Percentiles rank a stretch among this genome's conserved stretches.
Evolutionary conservation across 2,797 vertebrate genomes (phyloP).

Genomic region (Sebastes wilsoni): DNA sequence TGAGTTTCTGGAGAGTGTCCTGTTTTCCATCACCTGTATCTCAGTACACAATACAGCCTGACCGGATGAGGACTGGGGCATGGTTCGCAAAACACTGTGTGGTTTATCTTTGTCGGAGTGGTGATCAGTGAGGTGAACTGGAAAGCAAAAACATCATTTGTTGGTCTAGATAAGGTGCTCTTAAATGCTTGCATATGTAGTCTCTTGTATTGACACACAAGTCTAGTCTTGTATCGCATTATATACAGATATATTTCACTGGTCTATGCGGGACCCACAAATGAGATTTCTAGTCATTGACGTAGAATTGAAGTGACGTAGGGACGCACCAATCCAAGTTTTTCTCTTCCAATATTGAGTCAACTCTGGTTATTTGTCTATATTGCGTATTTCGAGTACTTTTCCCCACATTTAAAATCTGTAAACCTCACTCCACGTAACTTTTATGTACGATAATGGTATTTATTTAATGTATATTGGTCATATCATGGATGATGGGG

Average conservation of each 20-base stretch:
- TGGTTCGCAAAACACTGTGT: not conserved
- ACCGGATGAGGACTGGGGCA: not conserved
- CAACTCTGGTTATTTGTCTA: not conserved
- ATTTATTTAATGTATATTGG: not conserved
- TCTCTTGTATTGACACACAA: not conserved
- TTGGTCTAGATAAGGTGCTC: not conserved
- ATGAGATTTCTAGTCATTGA: not conserved
- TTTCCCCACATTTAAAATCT: not conserved
- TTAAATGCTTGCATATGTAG: not conserved
- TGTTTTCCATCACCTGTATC: slow-evolving; percentile 61
- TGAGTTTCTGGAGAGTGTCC: slow-evolving; percentile 42
- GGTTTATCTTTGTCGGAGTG: slow-evolving; percentile 13
- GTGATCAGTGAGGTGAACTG: not conserved
- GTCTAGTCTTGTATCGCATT: not conserved
- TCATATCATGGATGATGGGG: not conserved
- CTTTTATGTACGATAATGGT: not conserved
- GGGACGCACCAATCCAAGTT: not conserved
- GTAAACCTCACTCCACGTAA: not conserved
- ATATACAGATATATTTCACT: not conserved
- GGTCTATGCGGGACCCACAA: not conserved
- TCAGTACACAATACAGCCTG: slow-evolving; percentile 23
- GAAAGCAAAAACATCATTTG: not conserved
- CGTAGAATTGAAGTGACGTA: not conserved
- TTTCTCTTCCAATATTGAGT: not conserved
- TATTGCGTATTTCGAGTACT: not conserved